Evolutionary conservation across 2,113 vertebrate genomes (phyloP), one percentile per base, ranked within the genome.

Genomic region (Festucalex cinctus): DNA sequence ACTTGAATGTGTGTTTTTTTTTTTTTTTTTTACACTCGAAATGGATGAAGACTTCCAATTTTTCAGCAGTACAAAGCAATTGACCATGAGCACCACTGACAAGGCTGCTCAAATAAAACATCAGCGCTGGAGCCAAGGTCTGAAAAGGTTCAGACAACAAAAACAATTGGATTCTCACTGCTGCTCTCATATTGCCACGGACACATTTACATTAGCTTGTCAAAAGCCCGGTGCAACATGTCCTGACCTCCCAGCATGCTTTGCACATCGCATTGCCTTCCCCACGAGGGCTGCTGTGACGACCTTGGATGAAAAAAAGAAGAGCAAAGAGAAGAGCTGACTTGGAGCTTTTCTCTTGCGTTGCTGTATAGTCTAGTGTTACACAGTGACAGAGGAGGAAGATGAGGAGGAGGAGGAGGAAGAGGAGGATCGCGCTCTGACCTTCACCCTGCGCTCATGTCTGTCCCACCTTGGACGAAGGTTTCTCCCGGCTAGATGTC

Each of bases 301-400:
- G 32, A 65, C 64, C 46, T 65, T 49, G 48, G 22, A 65, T 22
- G 12, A 51, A 10, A 48, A n/a, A 17, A 65, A 49, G 64, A 76
- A 76, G 70, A 76, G 74, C 71, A 51, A 75, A 28, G 16, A 77
- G 78, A 85, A 80, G 75, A 86, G 86, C 77, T 87, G 86, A 89
- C 85, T 78, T 49, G 73, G 79, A 76, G 75, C 77, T 82, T 83
- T 85, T 81, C 76, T 78, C 53, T 73, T 66, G 65, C 78, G 77
- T 26, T 57, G 26, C 54, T 35, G 14, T 43, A 61, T 71, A 72
- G 78, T 77, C 65, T 80, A 79, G 82, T 77, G 36, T 85, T 83
- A 78, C 81, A 84, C 28, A 35, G 63, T 48, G 41, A 69, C 37
- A 63, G 69, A 63, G 63, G 57, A 53, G 28, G 37, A 41, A 41